Percentiles rank a stretch among this genome's conserved stretches.
Conservation (phyloP, 2,113 vertebrate genomes). For the Aythya baeri region DNA sequence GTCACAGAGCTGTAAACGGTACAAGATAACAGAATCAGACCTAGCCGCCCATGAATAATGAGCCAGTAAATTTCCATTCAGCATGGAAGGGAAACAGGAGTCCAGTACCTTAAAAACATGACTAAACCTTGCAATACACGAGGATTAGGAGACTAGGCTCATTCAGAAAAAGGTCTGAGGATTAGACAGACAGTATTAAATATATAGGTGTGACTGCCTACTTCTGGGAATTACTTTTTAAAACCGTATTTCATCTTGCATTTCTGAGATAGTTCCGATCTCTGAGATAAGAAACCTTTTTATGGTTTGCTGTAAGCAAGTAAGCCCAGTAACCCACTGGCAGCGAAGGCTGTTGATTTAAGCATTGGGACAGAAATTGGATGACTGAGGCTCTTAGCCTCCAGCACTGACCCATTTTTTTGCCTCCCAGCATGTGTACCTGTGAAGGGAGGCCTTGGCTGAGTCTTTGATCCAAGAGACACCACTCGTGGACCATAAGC, state of each 20-base stretch:
- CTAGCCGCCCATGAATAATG: neutral
- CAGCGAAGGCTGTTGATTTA: neutral
- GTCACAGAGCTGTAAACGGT: neutral
- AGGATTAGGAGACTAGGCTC: neutral
- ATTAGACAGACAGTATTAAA: neutral
- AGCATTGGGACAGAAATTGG: neutral
- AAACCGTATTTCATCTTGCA: neutral
- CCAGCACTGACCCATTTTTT: neutral
- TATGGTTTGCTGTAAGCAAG: neutral
- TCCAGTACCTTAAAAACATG: neutral
- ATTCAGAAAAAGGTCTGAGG: neutral
- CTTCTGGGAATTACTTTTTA: neutral
- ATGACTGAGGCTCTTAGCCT: neutral
- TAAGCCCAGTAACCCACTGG: neutral
- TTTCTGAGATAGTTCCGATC: neutral
- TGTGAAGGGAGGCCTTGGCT: neutral
- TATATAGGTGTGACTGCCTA: neutral
- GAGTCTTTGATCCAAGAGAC: neutral
- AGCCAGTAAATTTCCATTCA: neutral
- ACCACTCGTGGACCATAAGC: neutral
- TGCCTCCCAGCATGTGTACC: neutral
- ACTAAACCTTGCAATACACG: neutral
- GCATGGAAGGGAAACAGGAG: neutral
- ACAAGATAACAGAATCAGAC: neutral
- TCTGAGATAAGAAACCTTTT: neutral